phyloP scores from a whole-genome alignment of 2,888 invertebrate species.

The Acronicta psi region DNA sequence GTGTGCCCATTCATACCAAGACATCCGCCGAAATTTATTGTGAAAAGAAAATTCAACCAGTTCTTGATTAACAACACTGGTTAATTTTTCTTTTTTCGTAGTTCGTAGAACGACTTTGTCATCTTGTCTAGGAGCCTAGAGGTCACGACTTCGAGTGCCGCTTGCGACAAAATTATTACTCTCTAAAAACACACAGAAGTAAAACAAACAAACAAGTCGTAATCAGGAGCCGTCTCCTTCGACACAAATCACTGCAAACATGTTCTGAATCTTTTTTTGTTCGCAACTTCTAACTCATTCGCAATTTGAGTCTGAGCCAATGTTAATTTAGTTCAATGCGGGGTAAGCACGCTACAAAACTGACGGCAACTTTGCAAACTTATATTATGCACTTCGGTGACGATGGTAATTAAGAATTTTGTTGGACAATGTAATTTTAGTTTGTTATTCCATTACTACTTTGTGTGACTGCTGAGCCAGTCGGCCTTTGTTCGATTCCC shows the following conservation, averaged over 20 bases:
- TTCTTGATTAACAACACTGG: too few relatives aligned
- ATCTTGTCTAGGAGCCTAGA: too few relatives aligned
- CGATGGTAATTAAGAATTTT: conserved; percentile 57
- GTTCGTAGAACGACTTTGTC: too few relatives aligned
- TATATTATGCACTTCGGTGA: conserved; percentile 56
- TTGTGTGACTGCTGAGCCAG: too few relatives aligned
- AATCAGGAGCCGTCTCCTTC: conserved; percentile 43
- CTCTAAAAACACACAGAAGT: background rate
- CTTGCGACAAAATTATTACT: too few relatives aligned
- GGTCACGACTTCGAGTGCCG: too few relatives aligned
- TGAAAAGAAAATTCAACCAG: too few relatives aligned
- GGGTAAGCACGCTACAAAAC: conserved; percentile 54
- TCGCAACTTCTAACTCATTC: conserved; percentile 55
- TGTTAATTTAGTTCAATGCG: conserved; percentile 59
- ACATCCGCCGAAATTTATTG: too few relatives aligned
- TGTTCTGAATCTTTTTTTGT: conserved; percentile 44
- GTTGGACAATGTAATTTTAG: conserved; percentile 41
- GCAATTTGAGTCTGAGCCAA: conserved; percentile 64
- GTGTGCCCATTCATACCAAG: too few relatives aligned
- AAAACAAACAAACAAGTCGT: conserved; percentile 1
- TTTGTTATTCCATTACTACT: conserved; percentile 4
- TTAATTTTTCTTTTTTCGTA: too few relatives aligned
- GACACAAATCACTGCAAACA: conserved; percentile 51
- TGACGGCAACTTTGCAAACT: conserved; percentile 51
- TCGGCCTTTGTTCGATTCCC: too few relatives aligned